phyloP scores from a whole-genome alignment of 2,797 vertebrate species.

The Mionectes olivaceus region DNA sequence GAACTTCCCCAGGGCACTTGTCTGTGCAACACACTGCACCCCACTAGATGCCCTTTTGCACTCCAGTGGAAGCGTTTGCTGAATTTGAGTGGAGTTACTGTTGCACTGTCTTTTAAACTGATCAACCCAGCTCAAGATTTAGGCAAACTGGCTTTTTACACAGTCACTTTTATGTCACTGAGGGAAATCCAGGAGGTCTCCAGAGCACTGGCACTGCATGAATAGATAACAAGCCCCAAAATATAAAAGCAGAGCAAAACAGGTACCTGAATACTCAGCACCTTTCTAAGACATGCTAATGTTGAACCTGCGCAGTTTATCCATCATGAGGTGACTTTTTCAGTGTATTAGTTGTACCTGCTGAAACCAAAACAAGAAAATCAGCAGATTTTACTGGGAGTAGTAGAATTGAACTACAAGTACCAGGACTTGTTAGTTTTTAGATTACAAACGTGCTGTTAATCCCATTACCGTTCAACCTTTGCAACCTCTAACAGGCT shows the following conservation, averaged over 20 bases:
- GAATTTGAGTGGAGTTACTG: fast-evolving
- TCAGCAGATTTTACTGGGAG: not conserved
- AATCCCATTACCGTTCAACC: not conserved
- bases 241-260: not conserved
- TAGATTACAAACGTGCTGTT: not conserved
- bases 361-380: not conserved
- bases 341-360: not conserved
- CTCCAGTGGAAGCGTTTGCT: not conserved
- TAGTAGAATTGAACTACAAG: not conserved
- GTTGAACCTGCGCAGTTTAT: not conserved
- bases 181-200: not conserved
- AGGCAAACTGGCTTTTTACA: not conserved
- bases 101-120: not conserved
- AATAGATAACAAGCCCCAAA: not conserved
- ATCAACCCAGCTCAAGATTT: not conserved
- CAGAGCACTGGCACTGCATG: not conserved
- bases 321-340: not conserved
- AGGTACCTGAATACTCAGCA: not conserved
- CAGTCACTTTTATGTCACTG: not conserved
- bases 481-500: not conserved
- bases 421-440: not conserved
- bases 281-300: not conserved
- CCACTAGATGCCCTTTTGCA: not conserved
- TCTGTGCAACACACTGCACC: not conserved
- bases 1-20: fast-evolving